Base-by-base conservation (phyloP, 2,797 vertebrate genomes). In the Epinephelus awoara region DNA sequence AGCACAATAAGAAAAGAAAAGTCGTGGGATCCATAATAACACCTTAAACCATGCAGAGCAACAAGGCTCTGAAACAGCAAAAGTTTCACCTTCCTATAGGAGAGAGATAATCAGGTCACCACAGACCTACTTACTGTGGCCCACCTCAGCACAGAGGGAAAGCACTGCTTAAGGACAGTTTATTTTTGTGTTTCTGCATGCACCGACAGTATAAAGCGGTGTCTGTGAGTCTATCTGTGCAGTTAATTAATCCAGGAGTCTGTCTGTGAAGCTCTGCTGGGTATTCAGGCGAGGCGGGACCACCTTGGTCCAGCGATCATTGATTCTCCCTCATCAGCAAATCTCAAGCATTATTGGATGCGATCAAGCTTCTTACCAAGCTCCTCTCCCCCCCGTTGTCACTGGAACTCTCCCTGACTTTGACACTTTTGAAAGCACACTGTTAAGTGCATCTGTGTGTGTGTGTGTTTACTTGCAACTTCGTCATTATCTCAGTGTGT, bases 21-120 rank as follows among this genome's bases (percentile, higher is more conserved):
- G 40, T 12, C 1, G 0, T 42, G 40, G 40, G 40, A 42, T 12
- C 40, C 40, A 42, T 12, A 42, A 42, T 3, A 42, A 42, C 9
- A 10, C 11, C 9, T 3, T 42, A 56, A 49, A 38, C 58, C 13
- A 57, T 52, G 55, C 46, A 46, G 46, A 62, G 7, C 55, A 54
- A 5, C 12, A 0, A 50, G 25, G 25, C 21, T 40, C 27, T 27
- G 17, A 72, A 63, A 63, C 15, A 59, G 17, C 19, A 50, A 15
- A 70, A 40, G 12, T 40, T 64, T 9, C 17, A 25, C 23, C 54
- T 55, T 71, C 40, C 50, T 57, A 52, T n/a, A 52, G 38, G 21
- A 47, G 18, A 42, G 40, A 40, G 51, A 49, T 69, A 77, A 72
- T 79, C 64, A 51, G 73, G 73, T 62, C 83, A 84, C 25, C 13